Base-by-base conservation (phyloP, 2,888 invertebrate genomes). In the Pterostichus madidus region DNA sequence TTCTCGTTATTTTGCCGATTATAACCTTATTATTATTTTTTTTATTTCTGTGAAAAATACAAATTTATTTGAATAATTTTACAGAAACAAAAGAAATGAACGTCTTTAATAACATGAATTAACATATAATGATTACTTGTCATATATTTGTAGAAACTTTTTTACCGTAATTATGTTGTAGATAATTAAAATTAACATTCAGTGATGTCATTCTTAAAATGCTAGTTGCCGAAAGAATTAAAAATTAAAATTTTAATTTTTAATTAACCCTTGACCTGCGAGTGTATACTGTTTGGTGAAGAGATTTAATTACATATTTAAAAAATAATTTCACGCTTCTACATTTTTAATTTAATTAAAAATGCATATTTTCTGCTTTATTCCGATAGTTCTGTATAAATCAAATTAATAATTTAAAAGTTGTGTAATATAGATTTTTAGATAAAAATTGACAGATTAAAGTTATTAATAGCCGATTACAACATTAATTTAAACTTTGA, bases 361-460 rank as follows among this genome's bases (percentile, higher is more conserved):
- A 49, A 49, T 49, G 4, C 2, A 46, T 35, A 35, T 5, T 39
- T 49, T 13, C 2, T 49, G 11, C 0, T 49, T n/a, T 49, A 5
- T 49, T 5, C 10, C 2, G 11, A 5, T n/a, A 13, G 11, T 49
- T 49, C n/a, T 49, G 4, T 6, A 49, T 49, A n/a, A 49, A 49
- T 49, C 10, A 49, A 7, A 8, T 39, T 7, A 39, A 39, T 39
- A 39, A 39, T 39, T 49, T 49, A 49, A 49, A 1, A 11, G 13
- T 49, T 49, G 13, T 49, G 49, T 49, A 49, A 39, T 39, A 5
- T 49, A 49, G 49, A 49, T 49, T 49, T 11, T 49, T 13, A n/a
- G 49, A 49, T 49, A 49, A 49, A 49, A 49, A 49, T 13, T 49
- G n/a, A 49, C 2, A 49, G 49, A 49, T 49, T 49, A 49, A 49